Percentiles rank a stretch among this genome's conserved stretches.
These are phyloP conservation scores for Pristionchus arcanus DNA, from an alignment of 2,888 invertebrate genomes.

Conservation along the genomic window DNA sequence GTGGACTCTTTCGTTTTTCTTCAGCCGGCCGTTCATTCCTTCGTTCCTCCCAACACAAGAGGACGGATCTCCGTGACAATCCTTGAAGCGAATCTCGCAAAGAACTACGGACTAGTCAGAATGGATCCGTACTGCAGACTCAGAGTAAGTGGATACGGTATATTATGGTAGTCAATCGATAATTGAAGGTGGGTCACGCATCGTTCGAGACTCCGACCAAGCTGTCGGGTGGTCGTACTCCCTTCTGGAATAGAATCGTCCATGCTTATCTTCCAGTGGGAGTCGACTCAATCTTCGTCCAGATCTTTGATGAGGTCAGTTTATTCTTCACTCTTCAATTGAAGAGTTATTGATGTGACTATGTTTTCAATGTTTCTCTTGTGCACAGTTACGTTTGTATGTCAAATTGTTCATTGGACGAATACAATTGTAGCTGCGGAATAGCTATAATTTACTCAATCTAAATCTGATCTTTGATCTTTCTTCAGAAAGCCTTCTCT, in stretches of 20 bases:
- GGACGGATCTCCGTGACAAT: conserved; percentile 77
- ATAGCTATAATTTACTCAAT: neutral
- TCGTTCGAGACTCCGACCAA: conserved; percentile 97
- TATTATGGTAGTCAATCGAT: conserved; percentile 95
- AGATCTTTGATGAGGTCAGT: conserved; percentile 92
- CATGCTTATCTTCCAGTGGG: conserved; percentile 93
- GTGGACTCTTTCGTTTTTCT: neutral
- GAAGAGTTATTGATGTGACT: no score
- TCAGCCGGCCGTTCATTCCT: conserved; percentile 63
- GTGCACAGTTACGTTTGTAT: no score
- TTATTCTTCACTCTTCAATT: neutral
- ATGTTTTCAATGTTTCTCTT: no score
- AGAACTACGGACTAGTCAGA: conserved; percentile 76
- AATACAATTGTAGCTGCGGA: no score
- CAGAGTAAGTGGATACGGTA: conserved; percentile 89
- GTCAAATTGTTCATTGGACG: no score
- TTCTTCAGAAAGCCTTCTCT: conserved; percentile 88
- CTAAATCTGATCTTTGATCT: conserved; percentile 6
- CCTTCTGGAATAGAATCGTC: conserved; percentile 95
- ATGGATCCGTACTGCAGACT: conserved; percentile 80
- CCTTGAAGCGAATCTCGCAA: conserved; percentile 77
- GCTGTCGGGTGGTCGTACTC: conserved; percentile 89
- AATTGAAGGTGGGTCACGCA: conserved; percentile 92
- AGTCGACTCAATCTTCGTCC: conserved; percentile 91
- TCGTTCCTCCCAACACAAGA: conserved; percentile 79